These are phyloP conservation scores for Condylura cristata DNA, from an alignment of 2,113 vertebrate genomes.

Conservation along the genomic window DNA sequence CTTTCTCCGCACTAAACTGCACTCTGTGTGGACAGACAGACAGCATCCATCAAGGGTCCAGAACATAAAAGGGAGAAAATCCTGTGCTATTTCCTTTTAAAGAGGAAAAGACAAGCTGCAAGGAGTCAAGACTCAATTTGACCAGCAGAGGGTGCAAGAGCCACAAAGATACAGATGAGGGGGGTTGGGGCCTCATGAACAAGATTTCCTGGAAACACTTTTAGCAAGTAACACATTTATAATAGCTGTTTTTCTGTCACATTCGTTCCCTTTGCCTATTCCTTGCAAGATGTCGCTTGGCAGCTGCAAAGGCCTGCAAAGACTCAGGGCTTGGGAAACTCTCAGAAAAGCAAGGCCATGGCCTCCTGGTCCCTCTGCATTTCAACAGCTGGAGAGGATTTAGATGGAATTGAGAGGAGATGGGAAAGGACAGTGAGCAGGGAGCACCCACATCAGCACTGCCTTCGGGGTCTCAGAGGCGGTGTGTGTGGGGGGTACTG, in stretches of 20 bases:
- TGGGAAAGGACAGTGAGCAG: not conserved
- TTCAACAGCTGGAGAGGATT: constrained; percentile 66
- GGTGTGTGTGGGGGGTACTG: not conserved
- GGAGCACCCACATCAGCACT: not conserved
- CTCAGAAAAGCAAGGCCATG: constrained; percentile 41
- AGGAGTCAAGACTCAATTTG: not conserved
- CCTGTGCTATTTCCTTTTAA: not conserved
- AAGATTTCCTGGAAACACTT: constrained; percentile 61
- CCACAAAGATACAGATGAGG: not conserved
- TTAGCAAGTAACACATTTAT: constrained; percentile 43
- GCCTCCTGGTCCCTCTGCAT: not conserved
- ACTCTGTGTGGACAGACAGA: not conserved
- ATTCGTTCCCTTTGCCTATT: constrained; percentile 30
- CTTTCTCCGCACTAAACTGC: not conserved
- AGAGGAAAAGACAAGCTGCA: not conserved
- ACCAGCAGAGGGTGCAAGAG: constrained; percentile 76
- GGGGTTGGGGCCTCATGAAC: not conserved
- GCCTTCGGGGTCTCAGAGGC: not conserved
- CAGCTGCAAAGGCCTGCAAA: constrained; percentile 60
- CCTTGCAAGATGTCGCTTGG: constrained; percentile 55
- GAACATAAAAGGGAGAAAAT: not conserved
- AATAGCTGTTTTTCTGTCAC: constrained; percentile 55
- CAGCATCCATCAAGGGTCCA: not conserved
- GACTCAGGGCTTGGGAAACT: constrained; percentile 64
- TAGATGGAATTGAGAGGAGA: not conserved